Conservation (phyloP, 2,888 invertebrate species). For the Belgica antarctica region DNA sequence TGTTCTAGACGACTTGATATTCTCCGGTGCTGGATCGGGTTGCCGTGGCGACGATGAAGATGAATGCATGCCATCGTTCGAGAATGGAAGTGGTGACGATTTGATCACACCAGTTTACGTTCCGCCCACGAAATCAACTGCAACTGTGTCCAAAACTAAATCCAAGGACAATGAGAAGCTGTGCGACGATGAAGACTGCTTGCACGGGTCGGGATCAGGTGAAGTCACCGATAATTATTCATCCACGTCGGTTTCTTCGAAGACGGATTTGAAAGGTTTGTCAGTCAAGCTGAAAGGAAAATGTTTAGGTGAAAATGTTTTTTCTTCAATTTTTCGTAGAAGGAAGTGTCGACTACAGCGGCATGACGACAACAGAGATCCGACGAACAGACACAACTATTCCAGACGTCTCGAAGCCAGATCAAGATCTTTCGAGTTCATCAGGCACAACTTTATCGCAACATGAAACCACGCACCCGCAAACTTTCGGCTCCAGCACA, state of each 20-base stretch:
- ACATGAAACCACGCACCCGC: conserved; percentile 52
- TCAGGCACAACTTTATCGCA: conserved; percentile 50
- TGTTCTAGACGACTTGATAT: conserved; percentile 84
- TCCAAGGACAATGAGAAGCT: conserved; percentile 40
- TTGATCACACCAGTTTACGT: conserved; percentile 90
- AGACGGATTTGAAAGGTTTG: conserved; percentile 58
- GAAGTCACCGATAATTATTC: conserved; percentile 64
- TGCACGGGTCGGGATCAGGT: conserved; percentile 76
- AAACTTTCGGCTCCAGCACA: conserved; percentile 52
- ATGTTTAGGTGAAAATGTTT: neutral
- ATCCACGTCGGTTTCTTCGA: conserved; percentile 57
- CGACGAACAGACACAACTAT: conserved; percentile 41
- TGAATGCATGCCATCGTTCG: conserved; percentile 80
- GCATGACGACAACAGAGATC: conserved; percentile 40
- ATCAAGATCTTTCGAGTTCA: neutral
- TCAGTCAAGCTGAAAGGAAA: neutral
- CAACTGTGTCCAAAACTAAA: conserved; percentile 53
- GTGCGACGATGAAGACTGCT: conserved; percentile 73
- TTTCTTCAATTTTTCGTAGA: no score
- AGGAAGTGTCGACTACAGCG: conserved; percentile 35
- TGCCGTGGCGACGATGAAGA: conserved; percentile 91
- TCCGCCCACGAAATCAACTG: conserved; percentile 73
- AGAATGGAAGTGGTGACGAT: conserved; percentile 83
- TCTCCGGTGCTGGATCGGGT: conserved; percentile 88
- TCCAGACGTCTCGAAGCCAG: conserved; percentile 15